A percentile compares a stretch with the other conserved stretches of the same genome.
Evolutionary conservation across 2,888 invertebrate genomes (phyloP).

Genomic region (Drosophila helvetica): DNA sequence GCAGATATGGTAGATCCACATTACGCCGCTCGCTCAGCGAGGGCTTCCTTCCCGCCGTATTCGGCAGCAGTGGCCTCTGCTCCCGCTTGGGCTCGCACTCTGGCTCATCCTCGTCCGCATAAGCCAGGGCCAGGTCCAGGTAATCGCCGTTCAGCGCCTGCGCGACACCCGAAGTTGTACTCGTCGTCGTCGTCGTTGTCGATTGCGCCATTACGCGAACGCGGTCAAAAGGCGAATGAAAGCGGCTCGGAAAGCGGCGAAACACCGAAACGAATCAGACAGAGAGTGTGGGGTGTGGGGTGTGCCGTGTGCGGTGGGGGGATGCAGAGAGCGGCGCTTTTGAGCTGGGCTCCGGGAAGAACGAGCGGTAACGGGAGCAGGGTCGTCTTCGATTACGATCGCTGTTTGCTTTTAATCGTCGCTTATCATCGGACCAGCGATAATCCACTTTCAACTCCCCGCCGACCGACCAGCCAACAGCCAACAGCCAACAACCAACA

Average conservation of each 20-base stretch:
- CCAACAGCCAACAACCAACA: neutral
- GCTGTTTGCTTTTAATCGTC: conserved; percentile 49
- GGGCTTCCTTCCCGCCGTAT: conserved; percentile 20
- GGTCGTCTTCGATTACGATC: conserved; percentile 41
- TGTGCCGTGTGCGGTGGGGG: no score
- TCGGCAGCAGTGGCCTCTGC: neutral
- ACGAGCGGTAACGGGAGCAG: neutral
- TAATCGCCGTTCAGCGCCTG: conserved; percentile 54
- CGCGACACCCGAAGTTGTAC: conserved; percentile 43
- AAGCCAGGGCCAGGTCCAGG: conserved; percentile 58
- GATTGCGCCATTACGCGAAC: conserved; percentile 22
- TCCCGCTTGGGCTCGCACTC: neutral
- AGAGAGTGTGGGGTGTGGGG: neutral
- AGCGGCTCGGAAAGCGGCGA: conserved; percentile 15
- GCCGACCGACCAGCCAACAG: neutral
- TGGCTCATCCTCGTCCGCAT: conserved; percentile 39
- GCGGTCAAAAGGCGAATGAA: conserved; percentile 33
- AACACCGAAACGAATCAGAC: neutral
- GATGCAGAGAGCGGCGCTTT: conserved; percentile 2
- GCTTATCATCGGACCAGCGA: conserved; percentile 60
- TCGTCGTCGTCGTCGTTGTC: neutral
- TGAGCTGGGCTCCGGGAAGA: neutral
- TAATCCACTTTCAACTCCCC: conserved; percentile 51
- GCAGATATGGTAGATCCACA: conserved; percentile 62
- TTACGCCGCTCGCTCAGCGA: conserved; percentile 59